A percentile compares a stretch with the other conserved stretches of the same genome.
Conservation (phyloP, 2,113 vertebrate species). For the Pardalotus punctatus region DNA sequence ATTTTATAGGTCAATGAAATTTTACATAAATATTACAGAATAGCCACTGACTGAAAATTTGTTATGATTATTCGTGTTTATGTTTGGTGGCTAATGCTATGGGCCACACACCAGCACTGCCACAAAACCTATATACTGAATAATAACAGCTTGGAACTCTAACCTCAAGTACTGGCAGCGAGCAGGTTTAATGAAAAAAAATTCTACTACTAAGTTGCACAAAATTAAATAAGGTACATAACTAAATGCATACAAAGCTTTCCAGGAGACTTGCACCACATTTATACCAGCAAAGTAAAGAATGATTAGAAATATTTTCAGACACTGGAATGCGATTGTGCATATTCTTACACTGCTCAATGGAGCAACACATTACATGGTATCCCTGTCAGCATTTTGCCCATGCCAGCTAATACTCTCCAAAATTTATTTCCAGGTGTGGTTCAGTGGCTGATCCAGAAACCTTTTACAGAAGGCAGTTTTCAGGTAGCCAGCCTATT, state of each 20-base stretch:
- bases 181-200: background rate
- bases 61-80: constrained; percentile 23
- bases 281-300: background rate
- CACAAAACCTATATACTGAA: background rate
- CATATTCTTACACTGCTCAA: background rate
- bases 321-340: background rate
- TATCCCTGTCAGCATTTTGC: background rate
- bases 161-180: background rate
- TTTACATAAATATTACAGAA: constrained; percentile 43
- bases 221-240: background rate
- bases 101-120: constrained; percentile 32
- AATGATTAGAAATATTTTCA: background rate
- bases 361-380: background rate
- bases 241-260: background rate
- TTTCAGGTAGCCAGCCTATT: constrained; percentile 18
- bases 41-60: constrained; percentile 19
- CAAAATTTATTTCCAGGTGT: background rate
- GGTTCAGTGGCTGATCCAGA: background rate
- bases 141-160: background rate
- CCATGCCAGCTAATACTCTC: background rate
- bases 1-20: constrained; percentile 43
- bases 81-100: constrained; percentile 12
- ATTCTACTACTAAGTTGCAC: background rate
- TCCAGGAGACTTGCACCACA: background rate
- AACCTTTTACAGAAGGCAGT: background rate